Conservation (phyloP, 2,113 vertebrate species). For the Trogon melanurus region DNA sequence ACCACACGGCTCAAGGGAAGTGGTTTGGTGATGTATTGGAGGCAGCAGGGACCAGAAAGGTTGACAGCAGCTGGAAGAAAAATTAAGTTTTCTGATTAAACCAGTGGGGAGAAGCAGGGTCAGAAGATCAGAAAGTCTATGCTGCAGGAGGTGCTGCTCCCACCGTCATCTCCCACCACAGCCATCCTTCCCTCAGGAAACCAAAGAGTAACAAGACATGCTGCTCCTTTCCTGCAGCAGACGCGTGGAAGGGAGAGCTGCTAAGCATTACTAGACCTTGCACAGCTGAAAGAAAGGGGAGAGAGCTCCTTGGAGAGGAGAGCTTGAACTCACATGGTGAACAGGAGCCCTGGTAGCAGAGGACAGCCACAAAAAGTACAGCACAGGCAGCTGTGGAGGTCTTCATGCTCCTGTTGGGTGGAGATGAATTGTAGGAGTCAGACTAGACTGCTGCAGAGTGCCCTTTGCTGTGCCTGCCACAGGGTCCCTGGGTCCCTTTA, state of each 20-base stretch:
- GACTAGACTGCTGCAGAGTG: background rate
- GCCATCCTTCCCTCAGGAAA: background rate
- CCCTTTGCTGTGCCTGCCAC: background rate
- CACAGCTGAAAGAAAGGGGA: background rate
- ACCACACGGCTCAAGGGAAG: fast-evolving
- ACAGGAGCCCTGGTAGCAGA: constrained; percentile 14
- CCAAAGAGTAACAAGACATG: background rate
- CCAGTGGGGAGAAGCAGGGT: background rate
- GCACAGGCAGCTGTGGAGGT: background rate
- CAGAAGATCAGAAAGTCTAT: background rate
- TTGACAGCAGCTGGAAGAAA: background rate
- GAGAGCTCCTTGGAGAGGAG: background rate
- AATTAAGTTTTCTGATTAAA: background rate
- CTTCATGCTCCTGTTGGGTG: constrained; percentile 17
- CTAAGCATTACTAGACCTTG: background rate
- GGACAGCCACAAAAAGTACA: background rate
- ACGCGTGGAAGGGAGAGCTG: background rate
- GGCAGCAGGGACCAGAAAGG: background rate
- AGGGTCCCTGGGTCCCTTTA: background rate
- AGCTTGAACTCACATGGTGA: background rate
- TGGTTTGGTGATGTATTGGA: fast-evolving
- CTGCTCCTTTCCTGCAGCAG: background rate
- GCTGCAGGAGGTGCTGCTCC: background rate
- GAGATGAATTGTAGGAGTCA: background rate
- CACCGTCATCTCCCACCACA: background rate